Conservation (phyloP, 2,888 invertebrate genomes). For the Xanthia icteritia region DNA sequence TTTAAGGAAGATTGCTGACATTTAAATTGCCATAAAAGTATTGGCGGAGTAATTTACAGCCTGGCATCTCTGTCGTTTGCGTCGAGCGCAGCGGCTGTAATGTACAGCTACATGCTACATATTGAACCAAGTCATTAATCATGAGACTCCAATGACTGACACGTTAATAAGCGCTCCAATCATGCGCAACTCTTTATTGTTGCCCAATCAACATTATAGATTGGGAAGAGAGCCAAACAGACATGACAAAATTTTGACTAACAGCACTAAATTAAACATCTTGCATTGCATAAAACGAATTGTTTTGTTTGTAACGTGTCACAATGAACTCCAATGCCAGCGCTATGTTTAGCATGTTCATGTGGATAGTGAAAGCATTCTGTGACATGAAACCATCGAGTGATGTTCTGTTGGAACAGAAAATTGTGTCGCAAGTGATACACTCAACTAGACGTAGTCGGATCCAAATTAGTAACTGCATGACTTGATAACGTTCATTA, state of each 20-base stretch:
- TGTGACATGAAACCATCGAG: slow-evolving; percentile 35
- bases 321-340: slow-evolving; percentile 16
- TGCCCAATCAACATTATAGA: slow-evolving; percentile 3
- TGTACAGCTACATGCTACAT: slow-evolving; percentile 20
- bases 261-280: slow-evolving; percentile 8
- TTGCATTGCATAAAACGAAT: not conserved
- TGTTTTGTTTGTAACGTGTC: slow-evolving; percentile 9
- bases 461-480: not conserved
- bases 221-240: slow-evolving; percentile 9
- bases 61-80: slow-evolving; percentile 27
- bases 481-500: not conserved
- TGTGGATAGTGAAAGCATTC: slow-evolving; percentile 48
- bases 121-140: slow-evolving; percentile 23
- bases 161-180: slow-evolving; percentile 7
- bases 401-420: slow-evolving; percentile 34
- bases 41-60: slow-evolving; percentile 39
- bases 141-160: not conserved
- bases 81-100: not conserved
- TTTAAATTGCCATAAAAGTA: slow-evolving; percentile 48
- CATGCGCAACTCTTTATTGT: not conserved
- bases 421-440: slow-evolving; percentile 27
- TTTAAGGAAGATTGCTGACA: slow-evolving; percentile 42
- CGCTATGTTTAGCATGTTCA: slow-evolving; percentile 50
- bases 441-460: not conserved
- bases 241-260: not conserved